These are phyloP conservation scores for Megamerina dolium DNA, from an alignment of 2,888 invertebrate genomes.

Conservation along the genomic window DNA sequence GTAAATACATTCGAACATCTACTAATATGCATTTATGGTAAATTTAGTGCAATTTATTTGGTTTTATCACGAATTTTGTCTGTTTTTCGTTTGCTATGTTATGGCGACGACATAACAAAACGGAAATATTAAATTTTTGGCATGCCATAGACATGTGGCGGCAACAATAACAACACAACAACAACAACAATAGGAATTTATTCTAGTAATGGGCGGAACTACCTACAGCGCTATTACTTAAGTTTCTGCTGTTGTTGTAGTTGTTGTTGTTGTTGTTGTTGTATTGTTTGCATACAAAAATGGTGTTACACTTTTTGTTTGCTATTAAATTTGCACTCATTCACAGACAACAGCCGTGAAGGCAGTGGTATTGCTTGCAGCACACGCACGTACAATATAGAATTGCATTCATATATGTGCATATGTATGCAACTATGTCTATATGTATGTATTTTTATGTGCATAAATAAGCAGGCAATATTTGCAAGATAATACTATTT, in stretches of 20 bases:
- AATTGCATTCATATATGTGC: neutral
- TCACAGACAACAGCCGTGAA: neutral
- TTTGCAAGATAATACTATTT: no score
- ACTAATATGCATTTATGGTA: slow-evolving; percentile 38
- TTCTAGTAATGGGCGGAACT: no score
- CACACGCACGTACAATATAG: neutral
- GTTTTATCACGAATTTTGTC: slow-evolving; percentile 33
- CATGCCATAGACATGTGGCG: neutral
- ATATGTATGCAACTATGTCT: neutral
- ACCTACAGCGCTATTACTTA: no score
- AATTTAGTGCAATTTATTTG: slow-evolving; percentile 34
- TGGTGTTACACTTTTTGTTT: no score
- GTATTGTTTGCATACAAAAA: no score
- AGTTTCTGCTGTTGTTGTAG: no score
- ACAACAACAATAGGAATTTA: neutral
- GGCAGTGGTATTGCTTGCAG: neutral
- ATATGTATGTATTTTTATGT: neutral
- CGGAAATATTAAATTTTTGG: neutral
- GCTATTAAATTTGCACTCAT: no score
- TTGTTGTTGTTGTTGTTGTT: no score
- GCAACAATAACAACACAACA: neutral
- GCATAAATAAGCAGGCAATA: no score
- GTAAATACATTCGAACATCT: no score
- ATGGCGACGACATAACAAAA: neutral
- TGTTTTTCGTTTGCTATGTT: no score